Evolutionary conservation across 2,888 invertebrate species (phyloP), one percentile per base, ranked within the genome.

Genomic region (Tenthredo scrophulariae): DNA sequence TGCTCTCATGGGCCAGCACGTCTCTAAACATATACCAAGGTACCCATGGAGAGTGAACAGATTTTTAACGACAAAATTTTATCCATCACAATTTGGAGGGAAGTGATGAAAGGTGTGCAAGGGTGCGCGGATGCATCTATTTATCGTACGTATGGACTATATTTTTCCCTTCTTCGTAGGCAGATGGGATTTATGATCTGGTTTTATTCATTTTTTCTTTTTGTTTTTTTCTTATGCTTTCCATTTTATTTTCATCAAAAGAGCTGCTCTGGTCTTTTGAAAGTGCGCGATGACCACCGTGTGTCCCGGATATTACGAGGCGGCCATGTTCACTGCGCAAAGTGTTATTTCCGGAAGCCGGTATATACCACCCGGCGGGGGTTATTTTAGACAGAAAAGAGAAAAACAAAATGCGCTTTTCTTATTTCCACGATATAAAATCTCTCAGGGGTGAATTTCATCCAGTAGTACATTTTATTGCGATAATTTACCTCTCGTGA

Each of bases 271-370:
- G 50, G 50, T 77, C 77, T 77, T 77, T 77, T 77, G 29, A 77
- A 77, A 54, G 29, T 54, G 15, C 9, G 29, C 29, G 29, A 26
- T 77, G 29, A 77, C 29, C 33, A n/a, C 18, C 54, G 46, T 29
- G 10, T 33, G 33, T 18, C 13, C 75, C 77, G 77, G 77, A 77
- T 77, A 77, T 77, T 77, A 26, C 77, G 10, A 29, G 77, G 29
- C 77, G 29, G 50, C 50, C 77, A 77, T 77, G 29, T 77, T 77
- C 33, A 77, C 46, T 33, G 29, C 26, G 54, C 50, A 50, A 50
- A 77, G 50, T 77, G 50, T 77, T 77, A 77, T 77, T 77, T 54
- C 77, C 77, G 77, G 43, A 75, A 75, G 46, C 75, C 26, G 43
- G 13, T 15, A 1, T 5, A 26, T 15, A 26, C 22, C 10, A 15